These are phyloP conservation scores for Zelostemma sp. DNA, from an alignment of 1,140 invertebrate species.

Conservation along the genomic window DNA sequence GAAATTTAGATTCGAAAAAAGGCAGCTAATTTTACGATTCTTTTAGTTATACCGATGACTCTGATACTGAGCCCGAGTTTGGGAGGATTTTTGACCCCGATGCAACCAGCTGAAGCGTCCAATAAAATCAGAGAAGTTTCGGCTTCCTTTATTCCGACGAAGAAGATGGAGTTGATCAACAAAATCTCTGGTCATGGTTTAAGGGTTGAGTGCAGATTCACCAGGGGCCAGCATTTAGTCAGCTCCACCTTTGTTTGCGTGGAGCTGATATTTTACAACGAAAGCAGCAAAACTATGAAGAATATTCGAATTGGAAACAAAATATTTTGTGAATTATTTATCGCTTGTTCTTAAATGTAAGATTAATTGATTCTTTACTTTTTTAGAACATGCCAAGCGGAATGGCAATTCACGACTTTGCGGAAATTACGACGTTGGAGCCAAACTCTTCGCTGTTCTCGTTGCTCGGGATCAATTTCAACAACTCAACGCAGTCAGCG, in stretches of 20 bases:
- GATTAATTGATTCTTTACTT: no score
- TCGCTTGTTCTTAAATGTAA: no score
- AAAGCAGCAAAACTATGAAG: slow-evolving; percentile 76
- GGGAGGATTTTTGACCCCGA: slow-evolving; percentile 79
- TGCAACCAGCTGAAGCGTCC: slow-evolving; percentile 26
- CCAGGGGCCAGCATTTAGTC: slow-evolving; percentile 86
- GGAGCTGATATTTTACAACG: slow-evolving; percentile 87
- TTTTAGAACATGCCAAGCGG: slow-evolving; percentile 78
- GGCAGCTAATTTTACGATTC: no score
- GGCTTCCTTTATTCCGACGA: slow-evolving; percentile 75
- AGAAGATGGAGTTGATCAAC: slow-evolving; percentile 81
- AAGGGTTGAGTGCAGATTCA: slow-evolving; percentile 81
- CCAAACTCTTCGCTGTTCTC: slow-evolving; percentile 74
- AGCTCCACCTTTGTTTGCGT: slow-evolving; percentile 87
- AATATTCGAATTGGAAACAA: slow-evolving; percentile 82
- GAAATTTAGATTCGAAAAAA: no score
- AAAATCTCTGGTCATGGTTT: slow-evolving; percentile 84
- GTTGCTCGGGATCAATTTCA: slow-evolving; percentile 92
- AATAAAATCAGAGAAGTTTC: slow-evolving; percentile 73
- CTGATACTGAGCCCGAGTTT: slow-evolving; percentile 86
- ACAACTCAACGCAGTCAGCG: slow-evolving; percentile 91
- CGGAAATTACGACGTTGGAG: slow-evolving; percentile 75
- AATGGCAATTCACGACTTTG: slow-evolving; percentile 88
- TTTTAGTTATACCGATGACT: slow-evolving; percentile 71
- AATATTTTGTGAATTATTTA: slow-evolving; percentile 72